Percentiles rank a stretch among this genome's conserved stretches.
phyloP scores from a whole-genome alignment of 2,113 vertebrate genomes.

The Tachysurus fulvidraco region DNA sequence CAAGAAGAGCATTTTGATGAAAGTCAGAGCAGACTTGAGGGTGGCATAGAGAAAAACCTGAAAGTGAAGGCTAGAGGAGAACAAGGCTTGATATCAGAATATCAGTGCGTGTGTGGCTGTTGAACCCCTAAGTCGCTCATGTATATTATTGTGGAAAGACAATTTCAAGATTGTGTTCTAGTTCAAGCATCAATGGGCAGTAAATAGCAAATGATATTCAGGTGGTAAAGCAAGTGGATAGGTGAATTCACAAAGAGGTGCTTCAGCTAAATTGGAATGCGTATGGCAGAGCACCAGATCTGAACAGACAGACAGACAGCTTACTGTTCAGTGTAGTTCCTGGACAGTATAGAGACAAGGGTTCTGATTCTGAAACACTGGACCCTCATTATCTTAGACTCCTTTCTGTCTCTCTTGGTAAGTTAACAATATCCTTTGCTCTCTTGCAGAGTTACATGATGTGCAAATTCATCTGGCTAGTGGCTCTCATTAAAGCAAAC shows the following conservation, averaged over 20 bases:
- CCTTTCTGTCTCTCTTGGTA: neutral
- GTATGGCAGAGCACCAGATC: neutral
- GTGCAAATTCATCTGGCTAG: neutral
- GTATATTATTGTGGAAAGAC: neutral
- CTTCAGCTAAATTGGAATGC: neutral
- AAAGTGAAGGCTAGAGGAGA: neutral
- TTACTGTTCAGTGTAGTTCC: neutral
- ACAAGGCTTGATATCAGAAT: neutral
- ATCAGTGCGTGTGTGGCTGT: neutral
- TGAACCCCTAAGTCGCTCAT: neutral
- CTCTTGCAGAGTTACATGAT: slow-evolving; percentile 1
- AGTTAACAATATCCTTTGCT: neutral
- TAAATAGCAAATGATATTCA: neutral
- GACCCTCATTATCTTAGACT: neutral
- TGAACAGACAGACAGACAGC: neutral
- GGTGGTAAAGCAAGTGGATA: neutral
- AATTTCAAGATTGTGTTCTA: neutral
- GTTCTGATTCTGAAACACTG: neutral
- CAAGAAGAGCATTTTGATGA: neutral
- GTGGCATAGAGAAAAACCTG: neutral
- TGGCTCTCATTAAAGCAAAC: too few relatives aligned
- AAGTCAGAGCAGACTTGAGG: neutral
- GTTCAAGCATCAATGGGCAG: neutral
- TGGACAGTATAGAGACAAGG: neutral
- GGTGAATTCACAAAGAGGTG: neutral